Evolutionary conservation across 2,797 vertebrate species (phyloP).

Genomic region (Nyctalus aviator): DNA sequence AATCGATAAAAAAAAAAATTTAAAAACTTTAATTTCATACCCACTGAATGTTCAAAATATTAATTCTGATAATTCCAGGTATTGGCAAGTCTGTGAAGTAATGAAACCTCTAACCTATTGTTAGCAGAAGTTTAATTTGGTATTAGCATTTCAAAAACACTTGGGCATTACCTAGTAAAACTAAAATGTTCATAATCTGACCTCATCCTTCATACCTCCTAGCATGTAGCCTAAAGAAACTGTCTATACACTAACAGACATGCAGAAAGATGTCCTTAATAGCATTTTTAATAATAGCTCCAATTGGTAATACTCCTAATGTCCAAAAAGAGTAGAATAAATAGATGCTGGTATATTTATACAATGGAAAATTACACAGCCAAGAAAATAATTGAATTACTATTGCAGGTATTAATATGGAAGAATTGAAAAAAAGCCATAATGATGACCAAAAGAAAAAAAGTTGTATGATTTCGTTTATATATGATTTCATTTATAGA

Average conservation of each 20-base stretch:
- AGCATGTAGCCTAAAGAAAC: neutral
- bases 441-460: constrained; percentile 27
- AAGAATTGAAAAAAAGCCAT: constrained; percentile 40
- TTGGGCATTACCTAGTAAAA: neutral
- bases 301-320: neutral
- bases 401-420: neutral
- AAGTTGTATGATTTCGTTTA: neutral
- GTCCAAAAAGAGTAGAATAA: neutral
- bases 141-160: neutral
- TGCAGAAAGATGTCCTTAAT: neutral
- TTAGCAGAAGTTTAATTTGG: neutral
- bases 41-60: neutral
- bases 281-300: neutral
- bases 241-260: neutral
- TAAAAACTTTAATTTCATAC: neutral
- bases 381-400: constrained; percentile 36
- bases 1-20: neutral
- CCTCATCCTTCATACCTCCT: neutral
- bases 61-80: constrained; percentile 43
- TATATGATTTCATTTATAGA: neutral
- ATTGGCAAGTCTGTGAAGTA: neutral
- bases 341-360: neutral
- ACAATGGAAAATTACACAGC: constrained; percentile 34
- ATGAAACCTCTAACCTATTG: neutral
- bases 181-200: constrained; percentile 5